Base-by-base conservation (phyloP, 2,888 invertebrate genomes). In the Amblyjoppa proteus region DNA sequence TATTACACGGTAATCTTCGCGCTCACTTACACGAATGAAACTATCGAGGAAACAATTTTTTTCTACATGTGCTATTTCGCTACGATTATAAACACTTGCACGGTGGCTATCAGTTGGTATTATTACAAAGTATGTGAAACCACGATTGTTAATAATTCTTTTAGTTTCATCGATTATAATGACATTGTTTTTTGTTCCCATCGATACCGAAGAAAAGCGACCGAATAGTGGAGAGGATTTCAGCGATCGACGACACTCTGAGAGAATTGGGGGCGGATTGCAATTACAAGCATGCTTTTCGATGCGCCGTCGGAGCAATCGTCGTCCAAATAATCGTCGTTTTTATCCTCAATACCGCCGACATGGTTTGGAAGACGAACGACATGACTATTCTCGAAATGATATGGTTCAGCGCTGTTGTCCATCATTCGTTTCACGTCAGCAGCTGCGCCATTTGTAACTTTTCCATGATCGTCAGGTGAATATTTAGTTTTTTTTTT, bases 201-300 rank as follows among this genome's bases (percentile, higher is more conserved):
- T 6, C 71, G 51, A 13, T 25, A 13, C 51, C 51, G 0, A 66
- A 84, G 84, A 69, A n/a, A 80, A 38, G 20, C 4, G n/a, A 2
- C 3, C 28, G 51, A 9, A 7, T 77, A 0, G 49, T 77, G n/a
- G 4, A 53, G 11, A 53, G 79, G 25, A 56, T 83, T 20, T 34
- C 1, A 34, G 76, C 58, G 20, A 38, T 80, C 51, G 86, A 85
- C 11, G 70, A 85, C 4, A 85, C 71, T 0, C 80, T 90, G 6
- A 31, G 61, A 20, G 61, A 80, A 41, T 31, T 90, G 3, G 87
- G 87, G 16, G 51, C 41, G 0, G 3, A 66, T 2, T 11, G 84
- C 0, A 45, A 86, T 11, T 83, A 87, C 49, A 41, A 34, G 0
- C n/a, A 7, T 3, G 11, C 85, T 4, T 87, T 71, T 58, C 28